Evolutionary conservation across 2,113 vertebrate species (phyloP), one percentile per base, ranked within the genome.

Genomic region (Phaethornis superciliosus): DNA sequence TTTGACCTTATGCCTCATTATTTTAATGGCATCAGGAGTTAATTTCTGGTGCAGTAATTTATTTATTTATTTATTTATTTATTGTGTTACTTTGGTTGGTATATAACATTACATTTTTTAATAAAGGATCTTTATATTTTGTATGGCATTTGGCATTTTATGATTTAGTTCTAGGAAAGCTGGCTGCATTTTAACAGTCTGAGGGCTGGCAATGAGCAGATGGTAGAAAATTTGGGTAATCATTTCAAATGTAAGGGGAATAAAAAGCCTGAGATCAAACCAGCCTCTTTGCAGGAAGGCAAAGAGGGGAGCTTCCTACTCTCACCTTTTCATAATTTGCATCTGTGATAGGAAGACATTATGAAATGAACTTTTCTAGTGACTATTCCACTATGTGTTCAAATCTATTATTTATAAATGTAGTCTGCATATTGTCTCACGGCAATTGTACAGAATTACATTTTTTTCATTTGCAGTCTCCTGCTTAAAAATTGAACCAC

Each of bases 1-100:
- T 94, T 96, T 96, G 96, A 95, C 85, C 54, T 88, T 67, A 93
- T 93, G 92, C 93, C 62, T 97, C 85, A 95, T 94, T 96, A 93
- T 84, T 95, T 32, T 71, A 95, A 90, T 93, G 91, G 82, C 64
- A 91, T 91, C 92, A 97, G 94, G 65, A 95, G 52, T 94, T 96
- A 74, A 96, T 92, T 97, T 72, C 30, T 64, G 2, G 1, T 1
- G 2, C 9, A 55, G 54, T 30, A 64, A 47, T 75, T 35, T 92
- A 72, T 69, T 44, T 81, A 68, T 92, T 52, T 78, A 70, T 87
- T 60, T 87, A 59, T 74, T 27, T 69, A 62, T 87, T 74, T 87
- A 65, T 83, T 32, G 4, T 24, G 11, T 72, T 49, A 40, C 49
- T 72, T 80, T 78, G 0, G 12, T 92, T 77, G 17, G 20, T 56